Evolutionary conservation across 1,140 invertebrate genomes (phyloP).

Genomic region (Microplitis mediator): DNA sequence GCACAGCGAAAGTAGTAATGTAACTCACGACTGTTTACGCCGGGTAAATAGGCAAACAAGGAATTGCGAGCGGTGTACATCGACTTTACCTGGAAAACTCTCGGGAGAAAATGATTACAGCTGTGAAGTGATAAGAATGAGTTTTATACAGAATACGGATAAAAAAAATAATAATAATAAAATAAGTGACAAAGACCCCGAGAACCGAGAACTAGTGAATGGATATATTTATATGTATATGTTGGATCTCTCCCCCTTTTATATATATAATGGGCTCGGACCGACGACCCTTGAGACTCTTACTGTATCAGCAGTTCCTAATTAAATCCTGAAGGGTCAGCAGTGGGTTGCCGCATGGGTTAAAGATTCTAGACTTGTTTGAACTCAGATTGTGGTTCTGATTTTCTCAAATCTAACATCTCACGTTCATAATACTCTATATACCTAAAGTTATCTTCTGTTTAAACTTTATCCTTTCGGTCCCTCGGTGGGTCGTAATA

Average conservation of each 20-base stretch:
- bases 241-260: background rate
- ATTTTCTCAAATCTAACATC: slow-evolving; percentile 3
- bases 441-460: slow-evolving; percentile 12
- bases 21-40: slow-evolving; percentile 42
- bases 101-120: slow-evolving; percentile 25
- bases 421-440: background rate
- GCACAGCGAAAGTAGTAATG: slow-evolving; percentile 48
- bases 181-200: too few relatives aligned
- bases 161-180: background rate
- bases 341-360: background rate
- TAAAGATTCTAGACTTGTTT: slow-evolving; percentile 11
- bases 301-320: slow-evolving; percentile 11
- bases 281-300: background rate
- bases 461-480: background rate
- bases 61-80: slow-evolving; percentile 45
- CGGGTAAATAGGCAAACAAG: slow-evolving; percentile 51
- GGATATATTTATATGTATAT: background rate
- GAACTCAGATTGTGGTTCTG: slow-evolving; percentile 7
- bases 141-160: background rate
- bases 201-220: background rate
- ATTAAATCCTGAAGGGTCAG: slow-evolving; percentile 11
- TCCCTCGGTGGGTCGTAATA: too few relatives aligned
- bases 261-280: background rate
- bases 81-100: slow-evolving; percentile 36
- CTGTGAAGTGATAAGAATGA: slow-evolving; percentile 15